These are phyloP conservation scores for Diphyllodes magnificus DNA, from an alignment of 2,113 vertebrate species.

Conservation along the genomic window DNA sequence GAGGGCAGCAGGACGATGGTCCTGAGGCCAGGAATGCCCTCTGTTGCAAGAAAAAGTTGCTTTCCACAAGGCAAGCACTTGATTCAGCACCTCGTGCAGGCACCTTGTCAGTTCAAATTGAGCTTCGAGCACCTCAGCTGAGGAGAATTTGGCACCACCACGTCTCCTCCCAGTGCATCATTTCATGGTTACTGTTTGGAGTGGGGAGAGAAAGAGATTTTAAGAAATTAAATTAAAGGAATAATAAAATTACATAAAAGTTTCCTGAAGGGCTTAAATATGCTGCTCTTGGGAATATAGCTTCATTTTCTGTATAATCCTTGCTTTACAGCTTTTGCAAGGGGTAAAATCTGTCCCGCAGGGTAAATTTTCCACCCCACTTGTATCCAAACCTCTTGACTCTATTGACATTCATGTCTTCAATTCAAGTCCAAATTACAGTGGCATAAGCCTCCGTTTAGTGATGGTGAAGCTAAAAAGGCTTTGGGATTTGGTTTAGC, in stretches of 20 bases:
- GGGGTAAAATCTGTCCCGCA: slow-evolving; percentile 29
- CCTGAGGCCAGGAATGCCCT: neutral
- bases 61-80: neutral
- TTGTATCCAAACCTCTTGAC: slow-evolving; percentile 41
- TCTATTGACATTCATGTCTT: slow-evolving; percentile 47
- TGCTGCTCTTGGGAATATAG: neutral
- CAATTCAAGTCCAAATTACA: slow-evolving; percentile 47
- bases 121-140: neutral
- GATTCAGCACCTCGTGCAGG: neutral
- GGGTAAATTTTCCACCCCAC: slow-evolving; percentile 47
- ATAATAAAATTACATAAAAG: slow-evolving; percentile 23
- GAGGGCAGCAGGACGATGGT: neutral
- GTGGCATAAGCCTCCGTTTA: slow-evolving; percentile 38
- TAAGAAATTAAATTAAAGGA: slow-evolving; percentile 43
- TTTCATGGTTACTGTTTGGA: neutral
- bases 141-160: neutral
- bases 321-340: slow-evolving; percentile 12
- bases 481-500: slow-evolving; percentile 38
- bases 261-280: neutral
- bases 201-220: neutral
- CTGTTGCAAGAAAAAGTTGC: neutral
- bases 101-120: neutral
- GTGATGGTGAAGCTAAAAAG: slow-evolving; percentile 16
- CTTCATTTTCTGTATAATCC: slow-evolving; percentile 32
- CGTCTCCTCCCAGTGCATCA: neutral